Conservation (phyloP, 2,888 invertebrate genomes). For the Drosophila barbarae region DNA sequence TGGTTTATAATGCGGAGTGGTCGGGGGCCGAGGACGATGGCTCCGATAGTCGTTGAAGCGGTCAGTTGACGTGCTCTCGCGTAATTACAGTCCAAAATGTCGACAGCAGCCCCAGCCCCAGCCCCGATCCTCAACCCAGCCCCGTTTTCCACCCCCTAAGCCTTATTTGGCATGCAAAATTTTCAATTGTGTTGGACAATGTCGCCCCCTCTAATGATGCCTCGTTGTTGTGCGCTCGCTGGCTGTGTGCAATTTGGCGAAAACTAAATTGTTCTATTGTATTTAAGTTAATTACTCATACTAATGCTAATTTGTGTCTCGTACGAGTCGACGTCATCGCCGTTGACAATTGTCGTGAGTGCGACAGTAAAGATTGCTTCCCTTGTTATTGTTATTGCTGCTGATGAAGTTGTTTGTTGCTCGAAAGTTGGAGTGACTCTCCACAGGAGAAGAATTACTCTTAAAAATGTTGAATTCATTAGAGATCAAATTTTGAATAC, state of each 20-base stretch:
- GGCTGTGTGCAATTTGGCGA: constrained; percentile 62
- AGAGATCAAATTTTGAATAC: too few species aligned
- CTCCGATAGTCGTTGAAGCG: constrained; percentile 57
- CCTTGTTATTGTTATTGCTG: neutral
- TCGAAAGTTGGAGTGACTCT: neutral
- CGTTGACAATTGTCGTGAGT: constrained; percentile 55
- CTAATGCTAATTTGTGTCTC: constrained; percentile 68
- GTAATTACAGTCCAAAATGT: constrained; percentile 66
- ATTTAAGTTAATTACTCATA: constrained; percentile 74
- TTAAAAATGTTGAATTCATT: neutral
- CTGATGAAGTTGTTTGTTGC: constrained; percentile 13
- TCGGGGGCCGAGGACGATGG: constrained; percentile 30
- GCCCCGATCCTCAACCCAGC: neutral
- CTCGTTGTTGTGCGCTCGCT: constrained; percentile 36
- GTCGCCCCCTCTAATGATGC: constrained; percentile 38
- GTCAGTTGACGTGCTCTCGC: constrained; percentile 60
- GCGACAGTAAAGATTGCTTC: constrained; percentile 17
- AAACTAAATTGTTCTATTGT: constrained; percentile 73
- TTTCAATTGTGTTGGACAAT: constrained; percentile 59
- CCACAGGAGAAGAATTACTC: neutral
- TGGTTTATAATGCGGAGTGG: constrained; percentile 13
- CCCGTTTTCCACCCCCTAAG: neutral
- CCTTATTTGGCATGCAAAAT: constrained; percentile 52
- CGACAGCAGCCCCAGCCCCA: constrained; percentile 35
- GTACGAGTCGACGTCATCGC: constrained; percentile 17